A percentile compares a stretch with the other conserved stretches of the same genome.
Evolutionary conservation across 1,140 invertebrate species (phyloP).

Genomic region (Trinorchestia longiramus): DNA sequence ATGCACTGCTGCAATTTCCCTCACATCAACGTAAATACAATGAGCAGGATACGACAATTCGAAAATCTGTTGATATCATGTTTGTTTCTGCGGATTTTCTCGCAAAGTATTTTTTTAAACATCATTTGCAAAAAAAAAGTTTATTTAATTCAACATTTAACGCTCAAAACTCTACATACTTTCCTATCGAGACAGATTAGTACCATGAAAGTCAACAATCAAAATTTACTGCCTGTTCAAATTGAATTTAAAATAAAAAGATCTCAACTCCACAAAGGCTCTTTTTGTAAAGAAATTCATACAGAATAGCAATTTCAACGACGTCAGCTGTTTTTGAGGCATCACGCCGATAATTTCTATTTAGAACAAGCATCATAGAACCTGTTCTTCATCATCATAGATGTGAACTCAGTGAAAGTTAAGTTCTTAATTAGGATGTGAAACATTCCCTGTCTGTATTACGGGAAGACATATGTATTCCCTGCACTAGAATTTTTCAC

Average conservation of each 20-base stretch:
- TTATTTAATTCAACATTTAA: too few relatives aligned
- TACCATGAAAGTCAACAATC: too few relatives aligned
- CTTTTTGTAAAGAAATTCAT: neutral
- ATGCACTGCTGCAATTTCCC: neutral
- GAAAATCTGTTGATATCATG: neutral
- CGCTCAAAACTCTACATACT: too few relatives aligned
- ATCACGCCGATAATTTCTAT: neutral
- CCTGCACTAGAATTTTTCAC: too few relatives aligned
- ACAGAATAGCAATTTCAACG: neutral
- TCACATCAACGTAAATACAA: neutral
- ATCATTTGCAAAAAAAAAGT: neutral
- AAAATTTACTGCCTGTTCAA: too few relatives aligned
- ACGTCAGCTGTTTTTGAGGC: neutral
- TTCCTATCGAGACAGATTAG: too few relatives aligned
- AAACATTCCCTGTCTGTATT: too few relatives aligned
- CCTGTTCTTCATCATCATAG: neutral
- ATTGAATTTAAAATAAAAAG: too few relatives aligned
- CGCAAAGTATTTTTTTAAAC: neutral
- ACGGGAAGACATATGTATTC: neutral
- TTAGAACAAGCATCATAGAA: neutral
- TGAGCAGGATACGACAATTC: neutral
- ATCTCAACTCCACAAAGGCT: neutral
- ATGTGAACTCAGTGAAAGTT: neutral
- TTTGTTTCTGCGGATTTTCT: neutral
- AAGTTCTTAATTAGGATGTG: too few relatives aligned